Base-by-base conservation (phyloP, 2,113 vertebrate genomes). In the Indicator maculatus region DNA sequence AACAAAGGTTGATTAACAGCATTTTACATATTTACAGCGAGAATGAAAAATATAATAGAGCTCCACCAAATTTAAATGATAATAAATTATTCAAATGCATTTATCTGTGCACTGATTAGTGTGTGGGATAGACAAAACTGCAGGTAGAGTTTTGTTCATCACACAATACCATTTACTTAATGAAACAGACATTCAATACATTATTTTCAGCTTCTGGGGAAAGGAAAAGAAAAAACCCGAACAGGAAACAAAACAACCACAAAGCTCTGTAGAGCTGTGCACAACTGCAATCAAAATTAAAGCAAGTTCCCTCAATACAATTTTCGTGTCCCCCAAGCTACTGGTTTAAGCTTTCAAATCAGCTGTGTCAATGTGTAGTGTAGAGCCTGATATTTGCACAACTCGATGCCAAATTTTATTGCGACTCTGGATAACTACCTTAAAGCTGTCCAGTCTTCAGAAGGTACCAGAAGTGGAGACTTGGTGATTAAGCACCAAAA, bases 1-100 rank as follows among this genome's bases (percentile, higher is more conserved):
- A 96, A 97, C 93, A 96, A 97, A 96, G 79, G 88, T 93, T 97
- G 96, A 97, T 97, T 94, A 97, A 94, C 83, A 33, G 72, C 66
- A 39, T 86, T 96, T 96, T 96, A 85, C 88, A 91, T 95, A 97
- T 95, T 96, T 97, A 97, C 95, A 92, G 80, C 91, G 53, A 84
- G 92, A 94, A 84, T 77, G 72, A 93, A 97, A 96, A 95, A 79
- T 86, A 94, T 83, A 95, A 95, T 95, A 89, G 95, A 94, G 83
- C 89, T 89, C 93, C 91, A 74, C 73, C 3, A 26, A 94, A 96
- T 60, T 61, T 83, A 97, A 78, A 81, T 56, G 71, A 73, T 55
- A 93, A 95, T 91, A 96, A 95, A 90, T 96, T 83, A 93, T 95
- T 94, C 89, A 97, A 96, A 93, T 76, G 69, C 67, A 71, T 89